Conservation (phyloP, 2,113 vertebrate species). For the Corythornis cristatus region DNA sequence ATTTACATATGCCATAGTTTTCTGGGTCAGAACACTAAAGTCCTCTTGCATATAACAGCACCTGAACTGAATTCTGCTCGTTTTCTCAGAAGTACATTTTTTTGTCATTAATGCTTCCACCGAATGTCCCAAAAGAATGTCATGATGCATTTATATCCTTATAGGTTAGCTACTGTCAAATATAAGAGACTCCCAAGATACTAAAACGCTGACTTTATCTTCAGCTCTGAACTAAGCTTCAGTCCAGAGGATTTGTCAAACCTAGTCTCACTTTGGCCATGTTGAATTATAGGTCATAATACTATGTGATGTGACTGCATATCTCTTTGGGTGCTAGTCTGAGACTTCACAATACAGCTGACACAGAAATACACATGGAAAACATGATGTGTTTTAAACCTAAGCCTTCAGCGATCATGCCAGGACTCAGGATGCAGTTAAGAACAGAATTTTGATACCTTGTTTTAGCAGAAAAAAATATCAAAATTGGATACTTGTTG, state of each 20-base stretch:
- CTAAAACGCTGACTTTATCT: constrained; percentile 28
- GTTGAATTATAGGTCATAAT: not conserved
- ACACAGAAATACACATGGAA: not conserved
- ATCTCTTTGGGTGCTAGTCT: not conserved
- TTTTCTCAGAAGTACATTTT: not conserved
- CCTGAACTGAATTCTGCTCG: not conserved
- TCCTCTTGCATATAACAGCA: not conserved
- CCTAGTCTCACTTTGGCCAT: not conserved
- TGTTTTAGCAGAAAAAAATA: not conserved
- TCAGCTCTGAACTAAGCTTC: constrained; percentile 23
- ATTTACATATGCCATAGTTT: not conserved
- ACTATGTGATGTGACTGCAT: not conserved
- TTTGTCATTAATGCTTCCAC: not conserved
- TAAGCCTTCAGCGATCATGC: not conserved
- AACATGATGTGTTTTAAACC: not conserved
- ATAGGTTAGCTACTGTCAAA: constrained; percentile 25
- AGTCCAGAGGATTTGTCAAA: constrained; percentile 3
- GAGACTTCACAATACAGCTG: not conserved
- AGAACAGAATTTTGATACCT: not conserved
- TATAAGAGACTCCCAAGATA: not conserved
- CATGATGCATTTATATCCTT: not conserved
- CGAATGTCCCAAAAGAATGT: not conserved
- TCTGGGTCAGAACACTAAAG: not conserved
- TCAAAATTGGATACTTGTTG: not conserved
- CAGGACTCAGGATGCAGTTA: not conserved